A percentile compares a stretch with the other conserved stretches of the same genome.
Evolutionary conservation across 2,888 invertebrate species (phyloP).

Genomic region (Drosophila imparisetae): DNA sequence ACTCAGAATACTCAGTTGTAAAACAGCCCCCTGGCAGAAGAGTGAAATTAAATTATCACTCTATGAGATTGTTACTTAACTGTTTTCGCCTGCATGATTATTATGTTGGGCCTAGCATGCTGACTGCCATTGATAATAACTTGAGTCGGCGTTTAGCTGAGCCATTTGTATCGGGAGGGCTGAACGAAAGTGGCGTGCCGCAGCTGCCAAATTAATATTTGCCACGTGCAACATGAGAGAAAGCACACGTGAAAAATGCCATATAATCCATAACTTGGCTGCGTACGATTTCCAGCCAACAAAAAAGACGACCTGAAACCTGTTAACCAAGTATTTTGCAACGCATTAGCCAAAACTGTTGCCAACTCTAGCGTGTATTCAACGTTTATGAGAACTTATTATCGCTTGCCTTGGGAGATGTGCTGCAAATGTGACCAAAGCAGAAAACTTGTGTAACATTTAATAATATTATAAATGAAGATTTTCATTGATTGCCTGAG

Average conservation of each 20-base stretch:
- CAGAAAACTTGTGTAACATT: not conserved
- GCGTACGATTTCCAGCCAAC: constrained; percentile 27
- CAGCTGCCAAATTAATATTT: constrained; percentile 72
- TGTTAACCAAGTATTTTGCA: constrained; percentile 21
- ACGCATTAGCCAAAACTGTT: constrained; percentile 6
- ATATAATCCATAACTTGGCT: constrained; percentile 63
- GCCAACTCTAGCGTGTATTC: constrained; percentile 1
- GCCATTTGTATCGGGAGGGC: constrained; percentile 40
- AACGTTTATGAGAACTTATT: not conserved
- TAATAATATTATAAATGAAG: not conserved
- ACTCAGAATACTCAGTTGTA: not conserved
- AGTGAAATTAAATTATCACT: constrained; percentile 35
- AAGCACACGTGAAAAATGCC: constrained; percentile 65
- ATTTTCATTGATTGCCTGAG: not conserved
- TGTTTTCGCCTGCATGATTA: constrained; percentile 47
- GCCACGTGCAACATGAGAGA: constrained; percentile 56
- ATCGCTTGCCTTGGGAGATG: not conserved
- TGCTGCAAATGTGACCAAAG: not conserved
- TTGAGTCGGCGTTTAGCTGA: constrained; percentile 41
- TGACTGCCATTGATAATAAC: constrained; percentile 27
- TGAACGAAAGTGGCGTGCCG: constrained; percentile 21
- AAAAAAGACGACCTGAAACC: constrained; percentile 15
- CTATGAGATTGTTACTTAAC: constrained; percentile 14
- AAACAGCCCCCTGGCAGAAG: constrained; percentile 15
- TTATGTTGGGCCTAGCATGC: constrained; percentile 12